Evolutionary conservation across 2,888 invertebrate species (phyloP).

Genomic region (Diachrysia chrysitis): DNA sequence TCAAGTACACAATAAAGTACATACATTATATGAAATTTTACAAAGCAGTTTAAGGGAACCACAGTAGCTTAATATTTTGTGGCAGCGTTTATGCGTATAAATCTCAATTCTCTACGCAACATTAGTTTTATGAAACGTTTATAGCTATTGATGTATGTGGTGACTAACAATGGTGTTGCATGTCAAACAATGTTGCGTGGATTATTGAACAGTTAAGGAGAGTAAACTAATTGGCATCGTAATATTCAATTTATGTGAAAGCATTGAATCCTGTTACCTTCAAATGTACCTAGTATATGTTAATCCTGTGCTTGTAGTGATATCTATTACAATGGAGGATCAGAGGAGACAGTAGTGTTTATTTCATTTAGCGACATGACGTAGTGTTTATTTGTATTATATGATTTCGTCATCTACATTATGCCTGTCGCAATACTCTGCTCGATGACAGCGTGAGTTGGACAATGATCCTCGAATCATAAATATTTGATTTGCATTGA

Average conservation of each 20-base stretch:
- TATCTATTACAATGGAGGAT: slow-evolving; percentile 81
- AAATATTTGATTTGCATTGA: slow-evolving; percentile 75
- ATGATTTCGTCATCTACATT: slow-evolving; percentile 78
- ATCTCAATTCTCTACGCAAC: slow-evolving; percentile 74
- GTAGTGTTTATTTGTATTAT: slow-evolving; percentile 79
- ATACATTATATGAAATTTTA: slow-evolving; percentile 11
- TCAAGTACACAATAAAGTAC: slow-evolving; percentile 39
- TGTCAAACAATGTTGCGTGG: slow-evolving; percentile 70
- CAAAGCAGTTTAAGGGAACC: slow-evolving; percentile 31
- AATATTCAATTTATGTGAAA: slow-evolving; percentile 51
- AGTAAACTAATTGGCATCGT: slow-evolving; percentile 75
- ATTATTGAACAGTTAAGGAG: slow-evolving; percentile 74
- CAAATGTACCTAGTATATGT: slow-evolving; percentile 68
- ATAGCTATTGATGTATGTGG: slow-evolving; percentile 19
- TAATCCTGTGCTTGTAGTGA: slow-evolving; percentile 82
- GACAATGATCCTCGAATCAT: slow-evolving; percentile 82
- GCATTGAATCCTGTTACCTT: slow-evolving; percentile 80
- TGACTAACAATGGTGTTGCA: slow-evolving; percentile 10
- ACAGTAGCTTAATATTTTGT: slow-evolving; percentile 72
- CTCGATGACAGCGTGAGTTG: slow-evolving; percentile 78
- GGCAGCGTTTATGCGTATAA: slow-evolving; percentile 76
- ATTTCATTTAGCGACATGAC: slow-evolving; percentile 78
- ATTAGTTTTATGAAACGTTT: slow-evolving; percentile 52
- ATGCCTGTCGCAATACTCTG: slow-evolving; percentile 75
- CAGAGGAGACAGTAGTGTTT: slow-evolving; percentile 76